Percentiles rank a stretch among this genome's conserved stretches.
phyloP scores from a whole-genome alignment of 2,888 invertebrate species.

The Hydrotaea cyrtoneurina region DNA sequence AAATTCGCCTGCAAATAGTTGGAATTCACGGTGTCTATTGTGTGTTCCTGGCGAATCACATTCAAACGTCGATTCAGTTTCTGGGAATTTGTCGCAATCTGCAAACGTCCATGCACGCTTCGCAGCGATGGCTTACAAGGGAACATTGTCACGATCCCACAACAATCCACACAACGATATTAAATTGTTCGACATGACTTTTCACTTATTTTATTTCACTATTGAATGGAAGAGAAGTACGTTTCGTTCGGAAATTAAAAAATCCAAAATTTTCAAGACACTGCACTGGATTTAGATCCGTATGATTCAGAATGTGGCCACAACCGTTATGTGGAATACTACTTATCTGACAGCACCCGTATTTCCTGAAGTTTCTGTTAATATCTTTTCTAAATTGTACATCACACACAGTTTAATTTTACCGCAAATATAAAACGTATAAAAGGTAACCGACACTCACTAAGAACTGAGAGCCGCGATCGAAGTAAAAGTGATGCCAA shows the following conservation, averaged over 20 bases:
- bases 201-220: conserved; percentile 57
- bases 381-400: too few species aligned
- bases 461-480: too few species aligned
- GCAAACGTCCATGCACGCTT: conserved; percentile 68
- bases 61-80: conserved; percentile 68
- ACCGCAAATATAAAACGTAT: too few species aligned
- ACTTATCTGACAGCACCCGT: conserved; percentile 82
- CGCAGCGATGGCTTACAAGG: conserved; percentile 81
- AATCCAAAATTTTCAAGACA: conserved; percentile 71
- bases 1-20: conserved; percentile 66
- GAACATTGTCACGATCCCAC: conserved; percentile 78
- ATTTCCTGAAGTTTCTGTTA: conserved; percentile 81
- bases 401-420: too few species aligned
- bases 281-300: conserved; percentile 81
- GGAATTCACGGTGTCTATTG: conserved; percentile 70
- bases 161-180: conserved; percentile 78
- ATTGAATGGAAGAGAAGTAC: neutral
- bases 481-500: too few species aligned
- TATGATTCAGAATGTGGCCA: conserved; percentile 79
- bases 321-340: conserved; percentile 81
- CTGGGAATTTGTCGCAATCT: conserved; percentile 72
- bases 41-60: conserved; percentile 70
- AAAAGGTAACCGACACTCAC: too few species aligned
- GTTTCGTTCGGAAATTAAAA: too few species aligned
- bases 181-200: conserved; percentile 73